Conservation (phyloP, 2,888 invertebrate species). For the Vannuccia rotundouncinata region DNA sequence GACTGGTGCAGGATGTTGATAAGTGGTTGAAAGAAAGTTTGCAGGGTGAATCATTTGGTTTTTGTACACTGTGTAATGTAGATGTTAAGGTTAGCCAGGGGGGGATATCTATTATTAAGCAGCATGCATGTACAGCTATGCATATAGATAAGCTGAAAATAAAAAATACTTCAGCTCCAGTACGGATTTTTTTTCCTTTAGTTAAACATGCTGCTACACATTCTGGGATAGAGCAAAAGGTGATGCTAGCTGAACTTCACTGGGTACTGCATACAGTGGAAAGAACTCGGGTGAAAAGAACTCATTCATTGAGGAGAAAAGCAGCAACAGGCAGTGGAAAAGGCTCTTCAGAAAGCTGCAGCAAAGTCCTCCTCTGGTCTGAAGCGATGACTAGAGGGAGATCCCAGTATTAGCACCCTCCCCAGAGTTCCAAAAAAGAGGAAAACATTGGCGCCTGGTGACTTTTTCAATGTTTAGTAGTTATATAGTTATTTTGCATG, state of each 20-base stretch:
- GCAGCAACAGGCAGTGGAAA: neutral
- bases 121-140: neutral
- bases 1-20: neutral
- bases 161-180: neutral
- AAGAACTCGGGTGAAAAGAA: neutral
- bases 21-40: conserved; percentile 9
- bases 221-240: conserved; percentile 17
- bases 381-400: neutral
- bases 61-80: conserved; percentile 5
- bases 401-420: no score
- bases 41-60: conserved; percentile 3
- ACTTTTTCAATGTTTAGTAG: no score
- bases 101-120: neutral
- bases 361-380: neutral
- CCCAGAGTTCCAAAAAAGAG: no score
- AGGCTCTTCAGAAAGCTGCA: neutral
- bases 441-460: no score
- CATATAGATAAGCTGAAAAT: neutral
- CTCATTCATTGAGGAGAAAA: neutral
- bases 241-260: neutral
- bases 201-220: neutral
- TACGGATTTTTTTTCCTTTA: neutral
- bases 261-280: neutral
- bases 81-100: conserved; percentile 7
- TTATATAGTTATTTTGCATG: no score